A percentile compares a stretch with the other conserved stretches of the same genome.
These are phyloP conservation scores for Salvelinus alpinus DNA, from an alignment of 2,113 vertebrate species.

Conservation along the genomic window DNA sequence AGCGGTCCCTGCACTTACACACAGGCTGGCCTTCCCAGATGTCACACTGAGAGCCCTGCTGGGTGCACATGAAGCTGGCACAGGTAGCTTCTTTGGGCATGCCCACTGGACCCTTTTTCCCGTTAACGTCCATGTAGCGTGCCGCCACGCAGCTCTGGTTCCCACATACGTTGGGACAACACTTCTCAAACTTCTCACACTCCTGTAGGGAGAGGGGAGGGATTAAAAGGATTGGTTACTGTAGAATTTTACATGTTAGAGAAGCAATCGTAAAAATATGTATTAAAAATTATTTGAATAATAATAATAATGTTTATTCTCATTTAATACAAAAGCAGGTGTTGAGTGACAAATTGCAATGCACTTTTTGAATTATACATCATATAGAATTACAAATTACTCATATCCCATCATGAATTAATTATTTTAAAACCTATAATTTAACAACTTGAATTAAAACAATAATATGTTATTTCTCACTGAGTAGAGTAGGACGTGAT, in stretches of 20 bases:
- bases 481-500: not conserved
- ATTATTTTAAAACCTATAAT: not conserved
- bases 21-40: conserved; percentile 94
- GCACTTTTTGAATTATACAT: not conserved
- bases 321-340: not conserved
- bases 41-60: conserved; percentile 94
- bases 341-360: not conserved
- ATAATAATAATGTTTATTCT: too few species aligned
- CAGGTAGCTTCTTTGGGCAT: conserved; percentile 88
- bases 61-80: conserved; percentile 88
- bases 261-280: not conserved
- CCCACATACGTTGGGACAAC: conserved; percentile 96
- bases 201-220: conserved; percentile 73
- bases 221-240: not conserved
- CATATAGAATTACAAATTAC: not conserved
- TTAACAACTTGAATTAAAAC: too few species aligned
- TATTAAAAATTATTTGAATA: not conserved
- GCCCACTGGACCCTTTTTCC: conserved; percentile 81
- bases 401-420: not conserved
- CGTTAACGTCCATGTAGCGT: conserved; percentile 81
- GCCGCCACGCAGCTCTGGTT: conserved; percentile 92
- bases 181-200: conserved; percentile 93
- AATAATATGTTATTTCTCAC: not conserved
- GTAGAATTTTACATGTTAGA: not conserved
- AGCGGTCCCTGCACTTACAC: conserved; percentile 93